Conservation (phyloP, 2,113 vertebrate genomes). For the Phasianus colchicus region DNA sequence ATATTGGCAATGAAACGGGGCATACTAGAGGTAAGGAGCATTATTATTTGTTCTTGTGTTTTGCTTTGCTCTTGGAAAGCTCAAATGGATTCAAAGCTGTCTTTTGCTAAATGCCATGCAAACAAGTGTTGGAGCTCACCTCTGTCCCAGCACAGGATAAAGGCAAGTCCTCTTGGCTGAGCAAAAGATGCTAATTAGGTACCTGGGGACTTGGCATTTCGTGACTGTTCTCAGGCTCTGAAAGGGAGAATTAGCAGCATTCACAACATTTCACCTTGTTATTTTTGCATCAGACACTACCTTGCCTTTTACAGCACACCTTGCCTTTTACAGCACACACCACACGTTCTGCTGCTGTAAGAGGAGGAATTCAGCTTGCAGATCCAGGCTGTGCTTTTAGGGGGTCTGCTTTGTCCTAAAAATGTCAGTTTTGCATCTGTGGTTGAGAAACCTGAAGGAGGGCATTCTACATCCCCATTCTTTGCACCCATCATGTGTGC, state of each 20-base stretch:
- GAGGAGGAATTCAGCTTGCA: neutral
- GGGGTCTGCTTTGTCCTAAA: constrained; percentile 1
- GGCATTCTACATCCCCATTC: neutral
- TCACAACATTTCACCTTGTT: neutral
- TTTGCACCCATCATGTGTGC: rapidly evolving
- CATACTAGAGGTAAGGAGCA: neutral
- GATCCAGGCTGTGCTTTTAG: neutral
- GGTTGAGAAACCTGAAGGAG: neutral
- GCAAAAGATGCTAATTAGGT: constrained; percentile 7
- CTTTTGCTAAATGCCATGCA: neutral
- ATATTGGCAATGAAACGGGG: neutral
- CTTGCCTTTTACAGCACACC: neutral
- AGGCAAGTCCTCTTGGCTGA: neutral
- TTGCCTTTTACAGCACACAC: too few species aligned
- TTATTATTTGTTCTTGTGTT: neutral
- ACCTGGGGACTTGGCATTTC: constrained; percentile 47
- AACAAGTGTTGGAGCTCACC: neutral
- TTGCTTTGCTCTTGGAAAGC: neutral
- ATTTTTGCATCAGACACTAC: neutral
- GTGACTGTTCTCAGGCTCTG: neutral
- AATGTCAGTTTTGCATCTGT: neutral
- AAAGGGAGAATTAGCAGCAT: constrained; percentile 1
- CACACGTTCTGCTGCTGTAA: neutral
- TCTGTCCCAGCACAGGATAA: neutral
- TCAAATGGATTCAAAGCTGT: neutral